Conservation (phyloP, 2,113 vertebrate species). For the Rhinopomastus cyanomelas region DNA sequence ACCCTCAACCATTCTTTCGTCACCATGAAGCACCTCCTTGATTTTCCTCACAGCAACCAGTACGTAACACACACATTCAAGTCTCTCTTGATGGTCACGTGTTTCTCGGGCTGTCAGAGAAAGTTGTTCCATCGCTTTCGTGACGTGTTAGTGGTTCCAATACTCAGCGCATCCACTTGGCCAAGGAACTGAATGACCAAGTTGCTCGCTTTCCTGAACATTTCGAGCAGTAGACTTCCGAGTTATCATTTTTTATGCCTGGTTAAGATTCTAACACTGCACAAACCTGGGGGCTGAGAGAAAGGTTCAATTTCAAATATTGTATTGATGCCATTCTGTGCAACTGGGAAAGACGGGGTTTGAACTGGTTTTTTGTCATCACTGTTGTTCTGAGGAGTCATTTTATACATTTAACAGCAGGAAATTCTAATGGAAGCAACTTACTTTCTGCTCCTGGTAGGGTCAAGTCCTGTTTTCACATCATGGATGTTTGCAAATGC, state of each 20-base stretch:
- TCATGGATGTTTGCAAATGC: conserved; percentile 95
- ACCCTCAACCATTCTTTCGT: conserved; percentile 94
- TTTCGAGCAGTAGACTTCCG: neutral
- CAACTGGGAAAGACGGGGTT: neutral
- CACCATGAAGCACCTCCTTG: conserved; percentile 96
- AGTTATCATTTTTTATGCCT: neutral
- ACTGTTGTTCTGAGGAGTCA: neutral
- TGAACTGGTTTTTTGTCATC: neutral
- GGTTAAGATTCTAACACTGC: neutral
- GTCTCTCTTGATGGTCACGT: neutral
- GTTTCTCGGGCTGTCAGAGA: neutral
- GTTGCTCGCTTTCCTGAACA: too few relatives aligned
- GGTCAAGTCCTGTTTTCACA: conserved; percentile 97
- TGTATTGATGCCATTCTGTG: neutral
- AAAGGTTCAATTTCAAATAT: neutral
- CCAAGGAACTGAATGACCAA: neutral
- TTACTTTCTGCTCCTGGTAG: conserved; percentile 69
- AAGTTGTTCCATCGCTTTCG: neutral
- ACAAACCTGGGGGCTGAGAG: neutral
- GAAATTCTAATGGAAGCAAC: neutral
- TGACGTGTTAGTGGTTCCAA: neutral
- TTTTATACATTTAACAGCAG: neutral
- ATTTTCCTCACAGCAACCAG: conserved; percentile 99
- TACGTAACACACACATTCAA: conserved; percentile 68
- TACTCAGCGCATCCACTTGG: neutral